phyloP scores from a whole-genome alignment of 37 sponge, comb jelly and placozoan species.

The Axinella damicornis region DNA sequence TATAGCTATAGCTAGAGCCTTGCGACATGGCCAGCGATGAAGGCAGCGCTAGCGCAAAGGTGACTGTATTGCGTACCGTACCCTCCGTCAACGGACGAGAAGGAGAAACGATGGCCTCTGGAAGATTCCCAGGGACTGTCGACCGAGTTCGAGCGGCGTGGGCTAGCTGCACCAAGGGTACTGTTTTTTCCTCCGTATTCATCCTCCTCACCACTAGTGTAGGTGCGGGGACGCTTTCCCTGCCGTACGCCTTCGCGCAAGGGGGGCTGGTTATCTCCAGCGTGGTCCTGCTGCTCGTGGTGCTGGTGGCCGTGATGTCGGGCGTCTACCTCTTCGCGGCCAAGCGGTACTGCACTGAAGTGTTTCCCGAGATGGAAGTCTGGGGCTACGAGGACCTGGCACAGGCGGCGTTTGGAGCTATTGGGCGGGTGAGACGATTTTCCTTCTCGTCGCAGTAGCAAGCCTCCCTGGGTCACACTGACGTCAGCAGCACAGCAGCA shows the following conservation, averaged over 20 bases:
- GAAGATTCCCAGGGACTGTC: neutral
- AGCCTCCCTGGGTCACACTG: no score
- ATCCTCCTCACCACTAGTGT: slow-evolving; percentile 76
- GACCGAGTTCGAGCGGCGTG: neutral
- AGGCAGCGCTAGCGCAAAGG: no score
- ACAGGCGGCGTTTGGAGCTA: slow-evolving; percentile 51
- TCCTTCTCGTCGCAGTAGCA: no score
- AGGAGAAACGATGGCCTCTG: neutral
- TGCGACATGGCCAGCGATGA: no score
- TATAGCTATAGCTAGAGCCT: no score
- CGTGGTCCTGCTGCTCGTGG: neutral
- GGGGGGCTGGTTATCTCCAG: slow-evolving; percentile 71
- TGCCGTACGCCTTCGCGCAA: slow-evolving; percentile 78
- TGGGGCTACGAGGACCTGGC: slow-evolving; percentile 68
- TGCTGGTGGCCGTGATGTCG: slow-evolving; percentile 39
- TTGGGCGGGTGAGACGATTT: slow-evolving; percentile 67
- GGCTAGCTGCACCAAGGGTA: slow-evolving; percentile 43
- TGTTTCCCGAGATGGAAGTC: slow-evolving; percentile 38
- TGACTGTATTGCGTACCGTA: no score
- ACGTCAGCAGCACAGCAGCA: no score
- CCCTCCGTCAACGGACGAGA: no score
- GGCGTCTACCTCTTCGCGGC: slow-evolving; percentile 45
- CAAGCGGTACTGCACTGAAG: slow-evolving; percentile 40
- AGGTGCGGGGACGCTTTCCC: slow-evolving; percentile 84
- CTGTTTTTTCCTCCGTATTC: slow-evolving; percentile 71